Conservation (phyloP, 1,140 invertebrate genomes). For the Cotesia chilonis region DNA sequence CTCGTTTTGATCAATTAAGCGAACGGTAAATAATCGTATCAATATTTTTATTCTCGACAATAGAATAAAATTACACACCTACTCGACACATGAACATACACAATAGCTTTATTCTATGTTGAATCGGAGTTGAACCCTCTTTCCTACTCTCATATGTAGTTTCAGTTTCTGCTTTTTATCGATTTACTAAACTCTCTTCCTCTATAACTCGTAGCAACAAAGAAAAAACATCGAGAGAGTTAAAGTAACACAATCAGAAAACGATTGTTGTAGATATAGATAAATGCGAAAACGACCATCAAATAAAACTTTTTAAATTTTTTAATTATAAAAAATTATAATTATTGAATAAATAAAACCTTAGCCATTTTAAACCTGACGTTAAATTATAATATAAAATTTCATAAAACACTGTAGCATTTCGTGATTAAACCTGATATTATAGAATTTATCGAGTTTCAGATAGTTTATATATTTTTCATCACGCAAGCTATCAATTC, state of each 20-base stretch:
- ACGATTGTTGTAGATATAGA: background rate
- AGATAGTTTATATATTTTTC: no score
- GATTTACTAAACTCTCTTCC: constrained; percentile 23
- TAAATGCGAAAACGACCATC: no score
- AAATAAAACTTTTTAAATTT: no score
- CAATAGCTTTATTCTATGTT: constrained; percentile 1
- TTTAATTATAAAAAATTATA: no score
- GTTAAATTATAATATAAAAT: no score
- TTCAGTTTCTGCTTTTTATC: constrained; percentile 33
- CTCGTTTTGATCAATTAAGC: constrained; percentile 89
- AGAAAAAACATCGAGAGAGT: background rate
- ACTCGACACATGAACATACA: constrained; percentile 3
- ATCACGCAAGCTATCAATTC: background rate
- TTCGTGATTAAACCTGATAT: no score
- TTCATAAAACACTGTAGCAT: no score
- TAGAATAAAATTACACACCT: background rate
- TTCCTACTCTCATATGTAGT: constrained; percentile 9
- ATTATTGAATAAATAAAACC: no score
- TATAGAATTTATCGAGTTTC: no score
- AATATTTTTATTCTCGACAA: constrained; percentile 5
- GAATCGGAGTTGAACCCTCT: constrained; percentile 17
- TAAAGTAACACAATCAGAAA: constrained; percentile 26
- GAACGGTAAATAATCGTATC: constrained; percentile 61
- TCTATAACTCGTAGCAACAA: constrained; percentile 14
- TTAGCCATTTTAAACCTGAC: no score